Percentiles rank a stretch among this genome's conserved stretches.
Conservation (phyloP, 2,797 vertebrate species). For the Prionace glauca region DNA sequence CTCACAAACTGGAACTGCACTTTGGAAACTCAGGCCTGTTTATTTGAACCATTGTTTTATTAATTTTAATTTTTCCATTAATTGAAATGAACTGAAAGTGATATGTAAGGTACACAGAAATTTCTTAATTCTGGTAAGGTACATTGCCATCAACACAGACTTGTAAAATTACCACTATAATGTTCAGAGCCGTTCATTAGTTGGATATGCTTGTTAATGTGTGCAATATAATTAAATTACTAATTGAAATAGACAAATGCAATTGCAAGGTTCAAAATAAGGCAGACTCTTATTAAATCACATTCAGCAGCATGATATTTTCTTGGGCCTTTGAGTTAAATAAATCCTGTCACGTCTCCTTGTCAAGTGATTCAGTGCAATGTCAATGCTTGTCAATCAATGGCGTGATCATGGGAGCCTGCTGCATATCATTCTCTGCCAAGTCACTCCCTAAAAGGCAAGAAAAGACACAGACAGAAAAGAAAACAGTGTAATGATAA, state of each 20-base stretch:
- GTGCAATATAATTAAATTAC: not conserved
- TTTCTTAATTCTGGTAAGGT: not conserved
- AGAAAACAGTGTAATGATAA: not conserved
- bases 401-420: not conserved
- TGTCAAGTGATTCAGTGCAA: not conserved
- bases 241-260: constrained; percentile 22
- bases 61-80: not conserved
- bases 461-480: not conserved
- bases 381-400: constrained; percentile 10
- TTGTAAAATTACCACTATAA: not conserved
- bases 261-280: constrained; percentile 19
- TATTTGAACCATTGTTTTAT: not conserved
- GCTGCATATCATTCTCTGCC: not conserved
- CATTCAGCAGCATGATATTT: not conserved
- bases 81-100: not conserved
- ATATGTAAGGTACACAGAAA: not conserved
- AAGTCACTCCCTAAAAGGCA: not conserved
- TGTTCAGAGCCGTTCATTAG: not conserved
- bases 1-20: not conserved
- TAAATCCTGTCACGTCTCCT: not conserved
- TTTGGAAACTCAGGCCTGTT: not conserved
- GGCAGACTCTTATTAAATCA: not conserved
- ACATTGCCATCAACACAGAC: not conserved
- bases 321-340: not conserved
- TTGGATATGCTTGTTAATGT: constrained; percentile 14